Conservation (phyloP, 2,113 vertebrate species). For the Sturnus vulgaris region DNA sequence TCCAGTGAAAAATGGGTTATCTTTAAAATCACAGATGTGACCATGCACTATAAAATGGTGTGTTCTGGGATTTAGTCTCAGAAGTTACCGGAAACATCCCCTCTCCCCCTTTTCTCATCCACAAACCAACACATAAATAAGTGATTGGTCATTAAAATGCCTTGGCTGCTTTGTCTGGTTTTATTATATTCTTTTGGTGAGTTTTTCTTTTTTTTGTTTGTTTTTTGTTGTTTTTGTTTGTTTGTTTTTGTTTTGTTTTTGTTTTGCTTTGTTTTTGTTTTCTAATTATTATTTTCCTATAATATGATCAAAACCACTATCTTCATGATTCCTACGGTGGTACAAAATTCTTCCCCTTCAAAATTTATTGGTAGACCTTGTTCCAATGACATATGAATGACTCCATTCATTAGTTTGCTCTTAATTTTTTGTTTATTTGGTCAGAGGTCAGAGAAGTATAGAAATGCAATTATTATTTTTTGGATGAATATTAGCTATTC, state of each 20-base stretch:
- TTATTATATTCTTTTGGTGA: not conserved
- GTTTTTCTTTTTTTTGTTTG: not conserved
- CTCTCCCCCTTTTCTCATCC: not conserved
- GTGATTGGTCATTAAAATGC: not conserved
- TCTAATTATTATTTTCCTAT: not conserved
- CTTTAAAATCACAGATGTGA: not conserved
- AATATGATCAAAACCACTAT: not conserved
- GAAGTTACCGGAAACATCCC: not conserved
- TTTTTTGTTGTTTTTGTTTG: no score
- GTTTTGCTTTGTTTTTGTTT: not conserved
- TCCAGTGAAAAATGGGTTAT: not conserved
- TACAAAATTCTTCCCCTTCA: not conserved
- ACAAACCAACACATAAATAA: not conserved
- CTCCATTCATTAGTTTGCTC: not conserved
- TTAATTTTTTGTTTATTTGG: not conserved
- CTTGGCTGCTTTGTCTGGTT: not conserved
- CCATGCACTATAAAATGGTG: not conserved
- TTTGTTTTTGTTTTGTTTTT: no score
- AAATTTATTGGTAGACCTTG: not conserved
- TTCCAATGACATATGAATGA: not conserved
- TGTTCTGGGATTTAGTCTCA: not conserved
- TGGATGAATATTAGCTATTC: not conserved
- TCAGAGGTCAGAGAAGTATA: not conserved
- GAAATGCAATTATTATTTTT: not conserved
- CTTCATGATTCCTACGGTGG: not conserved